A percentile compares a stretch with the other conserved stretches of the same genome.
These are phyloP conservation scores for Synaphobranchus kaupii DNA, from an alignment of 2,797 vertebrate species.

Conservation along the genomic window DNA sequence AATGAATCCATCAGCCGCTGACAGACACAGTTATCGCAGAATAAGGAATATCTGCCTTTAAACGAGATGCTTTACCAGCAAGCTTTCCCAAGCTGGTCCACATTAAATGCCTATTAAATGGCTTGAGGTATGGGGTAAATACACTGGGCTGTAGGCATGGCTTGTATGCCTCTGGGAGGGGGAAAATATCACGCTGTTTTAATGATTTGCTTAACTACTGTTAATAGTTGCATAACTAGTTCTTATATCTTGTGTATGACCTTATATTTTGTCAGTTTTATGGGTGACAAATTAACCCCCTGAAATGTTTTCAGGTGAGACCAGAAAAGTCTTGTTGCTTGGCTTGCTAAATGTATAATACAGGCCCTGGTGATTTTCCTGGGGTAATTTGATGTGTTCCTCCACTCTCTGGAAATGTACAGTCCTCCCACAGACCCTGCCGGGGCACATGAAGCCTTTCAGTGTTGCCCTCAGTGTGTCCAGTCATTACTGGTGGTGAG, in stretches of 20 bases:
- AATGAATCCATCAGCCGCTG: constrained; percentile 54
- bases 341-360: not conserved
- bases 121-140: constrained; percentile 36
- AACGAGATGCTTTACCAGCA: constrained; percentile 53
- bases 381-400: not conserved
- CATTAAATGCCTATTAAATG: constrained; percentile 47
- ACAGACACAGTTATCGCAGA: constrained; percentile 46
- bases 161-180: constrained; percentile 52
- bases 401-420: not conserved
- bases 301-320: constrained; percentile 28
- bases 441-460: not conserved
- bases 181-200: constrained; percentile 41
- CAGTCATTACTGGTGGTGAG: not conserved
- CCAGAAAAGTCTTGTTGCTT: constrained; percentile 3
- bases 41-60: constrained; percentile 49
- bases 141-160: constrained; percentile 52
- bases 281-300: constrained; percentile 45
- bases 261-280: constrained; percentile 24
- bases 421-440: not conserved
- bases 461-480: not conserved
- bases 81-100: constrained; percentile 50
- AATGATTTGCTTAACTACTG: not conserved
- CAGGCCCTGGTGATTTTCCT: not conserved
- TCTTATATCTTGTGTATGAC: constrained; percentile 15
- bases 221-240: not conserved